Conservation (phyloP, 2,888 invertebrate species). For the Pseudococcus longispinus region DNA sequence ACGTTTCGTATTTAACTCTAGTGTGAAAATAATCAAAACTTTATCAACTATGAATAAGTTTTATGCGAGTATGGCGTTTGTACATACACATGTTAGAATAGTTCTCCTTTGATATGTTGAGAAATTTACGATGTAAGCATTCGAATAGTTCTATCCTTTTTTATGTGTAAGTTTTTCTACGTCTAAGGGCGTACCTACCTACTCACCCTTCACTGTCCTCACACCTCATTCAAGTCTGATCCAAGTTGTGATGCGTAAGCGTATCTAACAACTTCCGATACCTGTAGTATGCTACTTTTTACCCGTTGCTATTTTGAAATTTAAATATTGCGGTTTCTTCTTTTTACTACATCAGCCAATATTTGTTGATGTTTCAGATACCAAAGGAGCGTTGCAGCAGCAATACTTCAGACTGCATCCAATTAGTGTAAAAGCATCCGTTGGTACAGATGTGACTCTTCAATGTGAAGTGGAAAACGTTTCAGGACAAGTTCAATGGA, state of each 20-base stretch:
- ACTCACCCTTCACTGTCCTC: too few relatives aligned
- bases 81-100: background rate
- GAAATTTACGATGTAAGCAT: background rate
- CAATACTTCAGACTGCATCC: constrained; percentile 93
- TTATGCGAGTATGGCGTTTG: background rate
- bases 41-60: constrained; percentile 29
- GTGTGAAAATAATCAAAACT: constrained; percentile 34
- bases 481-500: constrained; percentile 93
- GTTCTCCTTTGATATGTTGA: background rate
- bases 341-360: background rate
- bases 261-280: background rate
- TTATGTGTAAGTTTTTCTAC: too few relatives aligned
- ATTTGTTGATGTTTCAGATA: constrained; percentile 39
- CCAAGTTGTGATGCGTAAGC: background rate
- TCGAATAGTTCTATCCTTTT: too few relatives aligned
- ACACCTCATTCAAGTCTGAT: background rate
- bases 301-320: background rate
- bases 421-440: constrained; percentile 86
- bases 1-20: background rate
- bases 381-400: constrained; percentile 62
- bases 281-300: background rate
- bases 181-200: too few relatives aligned
- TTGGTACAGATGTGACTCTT: constrained; percentile 85
- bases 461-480: constrained; percentile 90
- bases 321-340: background rate